Evolutionary conservation across 2,797 vertebrate species (phyloP), one percentile per base, ranked within the genome.

Genomic region (Ptychobarbus kaznakovi): DNA sequence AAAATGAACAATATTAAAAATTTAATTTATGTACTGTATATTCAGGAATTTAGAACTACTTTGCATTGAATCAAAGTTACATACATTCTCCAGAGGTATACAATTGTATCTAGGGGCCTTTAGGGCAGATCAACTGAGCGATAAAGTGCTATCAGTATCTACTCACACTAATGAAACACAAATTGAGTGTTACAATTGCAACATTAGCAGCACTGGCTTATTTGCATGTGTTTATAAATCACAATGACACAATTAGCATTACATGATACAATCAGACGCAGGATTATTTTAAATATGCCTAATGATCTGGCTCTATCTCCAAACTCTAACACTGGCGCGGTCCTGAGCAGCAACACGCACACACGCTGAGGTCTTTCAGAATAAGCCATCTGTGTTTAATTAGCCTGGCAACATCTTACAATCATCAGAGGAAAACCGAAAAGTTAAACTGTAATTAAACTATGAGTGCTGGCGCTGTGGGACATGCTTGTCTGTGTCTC

Each of bases 391-490:
- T 95, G 95, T 94, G 93, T 95, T 93, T 95, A 94, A 95, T 96
- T 96, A 95, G 91, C 88, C 90, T 89, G 92, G 92, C 93, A 94
- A 93, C 93, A 94, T 95, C 93, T 93, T 93, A 89, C 89, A 90
- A 93, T 95, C 94, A 95, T 94, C 93, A 88, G 94, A 95, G 93
- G 95, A 93, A 93, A 94, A 93, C 92, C 88, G 87, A 92, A 93
- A 93, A 93, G 94, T 95, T 96, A 95, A 94, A 92, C 93, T 93
- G 89, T 92, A 95, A 95, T 95, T 94, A 92, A 93, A 90, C 92
- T 93, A 94, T 94, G 93, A 95, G 92, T 77, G 90, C 91, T 83
- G 90, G 91, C 86, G 81, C 92, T 88, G 90, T 91, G 93, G 93
- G 93, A 95, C 82, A 70, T 80, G 89, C 87, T 88, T 86, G 89